Evolutionary conservation across 2,113 vertebrate species (phyloP).

Genomic region (Calonectris borealis): DNA sequence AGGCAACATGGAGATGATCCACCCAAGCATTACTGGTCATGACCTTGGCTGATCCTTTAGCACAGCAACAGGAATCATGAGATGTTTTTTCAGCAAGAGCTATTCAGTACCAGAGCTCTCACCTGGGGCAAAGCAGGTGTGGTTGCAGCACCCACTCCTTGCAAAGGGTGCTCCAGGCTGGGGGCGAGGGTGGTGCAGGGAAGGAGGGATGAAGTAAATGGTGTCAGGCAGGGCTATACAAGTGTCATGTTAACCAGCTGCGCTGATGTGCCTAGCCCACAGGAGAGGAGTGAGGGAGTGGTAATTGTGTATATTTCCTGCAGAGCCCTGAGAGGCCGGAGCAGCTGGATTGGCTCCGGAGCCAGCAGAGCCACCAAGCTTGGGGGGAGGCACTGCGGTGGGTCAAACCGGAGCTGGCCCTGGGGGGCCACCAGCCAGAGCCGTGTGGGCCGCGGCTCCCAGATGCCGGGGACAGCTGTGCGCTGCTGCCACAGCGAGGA

Average conservation of each 20-base stretch:
- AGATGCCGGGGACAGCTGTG: background rate
- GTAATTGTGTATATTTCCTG: background rate
- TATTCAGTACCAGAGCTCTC: rapidly evolving
- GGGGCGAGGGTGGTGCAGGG: background rate
- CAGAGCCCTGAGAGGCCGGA: background rate
- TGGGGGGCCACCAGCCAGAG: rapidly evolving
- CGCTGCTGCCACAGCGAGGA: rapidly evolving
- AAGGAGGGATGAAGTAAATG: background rate
- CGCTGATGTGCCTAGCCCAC: background rate
- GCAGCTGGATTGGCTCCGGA: background rate
- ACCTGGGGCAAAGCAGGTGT: background rate
- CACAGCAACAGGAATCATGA: background rate
- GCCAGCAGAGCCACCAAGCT: background rate
- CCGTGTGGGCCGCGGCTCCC: rapidly evolving
- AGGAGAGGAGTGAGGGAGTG: rapidly evolving
- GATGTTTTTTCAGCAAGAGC: background rate
- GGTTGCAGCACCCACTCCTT: background rate
- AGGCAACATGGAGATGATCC: background rate
- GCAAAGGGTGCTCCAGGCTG: background rate
- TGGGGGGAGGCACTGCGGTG: rapidly evolving
- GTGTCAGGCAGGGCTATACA: background rate
- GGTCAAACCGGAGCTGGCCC: background rate
- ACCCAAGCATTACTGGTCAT: rapidly evolving
- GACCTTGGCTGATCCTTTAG: background rate
- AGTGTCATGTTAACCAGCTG: background rate